A percentile compares a stretch with the other conserved stretches of the same genome.
Evolutionary conservation across 1,140 invertebrate genomes (phyloP).

Genomic region (Drosophila tani): DNA sequence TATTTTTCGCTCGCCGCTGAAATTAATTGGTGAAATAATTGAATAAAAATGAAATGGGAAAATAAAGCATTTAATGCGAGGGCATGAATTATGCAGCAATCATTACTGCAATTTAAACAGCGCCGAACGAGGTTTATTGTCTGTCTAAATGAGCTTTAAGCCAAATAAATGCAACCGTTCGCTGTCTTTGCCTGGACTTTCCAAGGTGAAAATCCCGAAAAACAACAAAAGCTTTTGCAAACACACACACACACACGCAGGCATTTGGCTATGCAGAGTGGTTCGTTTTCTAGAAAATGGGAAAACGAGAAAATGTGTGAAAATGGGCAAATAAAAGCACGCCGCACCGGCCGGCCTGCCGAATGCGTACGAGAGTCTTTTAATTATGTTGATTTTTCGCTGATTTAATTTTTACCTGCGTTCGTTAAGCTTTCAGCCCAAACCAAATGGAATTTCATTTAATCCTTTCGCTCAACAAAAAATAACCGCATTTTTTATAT

Average conservation of each 20-base stretch:
- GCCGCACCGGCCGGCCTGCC: background rate
- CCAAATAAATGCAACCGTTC: slow-evolving; percentile 7
- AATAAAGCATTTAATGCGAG: slow-evolving; percentile 10
- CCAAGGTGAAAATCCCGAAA: slow-evolving; percentile 25
- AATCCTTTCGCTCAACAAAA: slow-evolving; percentile 68
- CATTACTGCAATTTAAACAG: slow-evolving; percentile 1
- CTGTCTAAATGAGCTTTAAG: slow-evolving; percentile 3
- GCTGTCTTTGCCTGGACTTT: slow-evolving; percentile 10
- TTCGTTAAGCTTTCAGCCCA: slow-evolving; percentile 40
- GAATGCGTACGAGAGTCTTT: slow-evolving; percentile 51
- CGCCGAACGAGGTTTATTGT: background rate
- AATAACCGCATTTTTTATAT: slow-evolving; percentile 31
- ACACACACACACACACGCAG: background rate
- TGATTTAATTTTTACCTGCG: slow-evolving; percentile 69
- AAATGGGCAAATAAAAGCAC: slow-evolving; percentile 50
- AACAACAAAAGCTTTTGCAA: slow-evolving; percentile 8
- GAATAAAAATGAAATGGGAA: slow-evolving; percentile 38
- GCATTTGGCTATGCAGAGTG: slow-evolving; percentile 12
- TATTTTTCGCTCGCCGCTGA: background rate
- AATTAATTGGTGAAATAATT: slow-evolving; percentile 47
- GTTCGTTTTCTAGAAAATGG: slow-evolving; percentile 29
- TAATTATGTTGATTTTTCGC: slow-evolving; percentile 79
- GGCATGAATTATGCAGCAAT: slow-evolving; percentile 24
- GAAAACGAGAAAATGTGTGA: slow-evolving; percentile 10
- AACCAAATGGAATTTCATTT: slow-evolving; percentile 77